phyloP scores from a whole-genome alignment of 2,797 vertebrate genomes.

The Tragelaphus eurycerus region DNA sequence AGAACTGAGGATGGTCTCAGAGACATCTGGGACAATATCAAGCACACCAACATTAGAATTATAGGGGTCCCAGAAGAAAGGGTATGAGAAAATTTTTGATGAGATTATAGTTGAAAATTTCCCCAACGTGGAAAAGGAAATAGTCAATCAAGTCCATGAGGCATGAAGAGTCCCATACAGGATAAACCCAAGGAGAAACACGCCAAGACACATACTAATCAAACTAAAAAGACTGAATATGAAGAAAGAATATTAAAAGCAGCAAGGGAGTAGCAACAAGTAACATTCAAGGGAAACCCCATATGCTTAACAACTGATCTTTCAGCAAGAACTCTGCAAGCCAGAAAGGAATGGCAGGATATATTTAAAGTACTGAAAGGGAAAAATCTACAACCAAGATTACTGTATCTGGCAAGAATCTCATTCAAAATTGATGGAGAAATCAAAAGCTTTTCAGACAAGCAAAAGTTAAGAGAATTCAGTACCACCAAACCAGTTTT shows the following conservation, averaged over 20 bases:
- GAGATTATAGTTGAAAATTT: not conserved
- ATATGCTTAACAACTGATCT: not conserved
- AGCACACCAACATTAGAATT: not conserved
- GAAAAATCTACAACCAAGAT: not conserved
- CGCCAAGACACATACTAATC: not conserved
- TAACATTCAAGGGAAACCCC: not conserved
- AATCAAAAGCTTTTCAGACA: not conserved
- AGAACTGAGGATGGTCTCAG: not conserved
- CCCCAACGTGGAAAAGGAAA: not conserved
- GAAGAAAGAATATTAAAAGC: not conserved
- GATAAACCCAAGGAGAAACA: not conserved
- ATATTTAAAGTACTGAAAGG: not conserved
- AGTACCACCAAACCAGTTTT: not conserved
- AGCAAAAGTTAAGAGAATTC: not conserved
- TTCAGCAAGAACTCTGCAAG: not conserved
- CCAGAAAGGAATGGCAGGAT: not conserved
- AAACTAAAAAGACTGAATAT: not conserved
- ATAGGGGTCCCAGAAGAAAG: not conserved
- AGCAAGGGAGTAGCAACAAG: not conserved
- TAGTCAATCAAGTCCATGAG: not conserved
- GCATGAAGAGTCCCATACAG: not conserved
- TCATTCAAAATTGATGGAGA: not conserved
- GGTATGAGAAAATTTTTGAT: not conserved
- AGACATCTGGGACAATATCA: not conserved
- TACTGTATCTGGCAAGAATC: rapidly evolving